Conservation (phyloP, 92 coral and sea anemone genomes). For the Phenganax stokvisi region DNA sequence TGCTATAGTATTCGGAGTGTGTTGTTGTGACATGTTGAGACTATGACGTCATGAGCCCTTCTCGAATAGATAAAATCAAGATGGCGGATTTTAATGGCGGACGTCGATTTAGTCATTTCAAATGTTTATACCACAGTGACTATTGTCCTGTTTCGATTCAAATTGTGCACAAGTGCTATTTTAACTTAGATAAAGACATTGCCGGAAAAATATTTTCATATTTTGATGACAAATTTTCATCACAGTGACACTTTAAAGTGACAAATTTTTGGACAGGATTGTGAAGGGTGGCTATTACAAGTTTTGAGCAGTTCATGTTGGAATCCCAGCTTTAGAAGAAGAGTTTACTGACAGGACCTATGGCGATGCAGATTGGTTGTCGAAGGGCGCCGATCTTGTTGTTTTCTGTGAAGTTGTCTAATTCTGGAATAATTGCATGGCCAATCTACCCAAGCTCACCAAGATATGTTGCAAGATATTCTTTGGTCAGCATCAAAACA, state of each 20-base stretch:
- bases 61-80: too few species aligned
- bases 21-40: too few species aligned
- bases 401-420: constrained; percentile 38
- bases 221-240: too few species aligned
- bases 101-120: too few species aligned
- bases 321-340: constrained; percentile 8
- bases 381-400: constrained; percentile 38
- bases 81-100: too few species aligned
- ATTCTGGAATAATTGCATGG: constrained; percentile 41
- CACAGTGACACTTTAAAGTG: neutral
- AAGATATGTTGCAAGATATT: constrained; percentile 27
- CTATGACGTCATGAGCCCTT: too few species aligned
- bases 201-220: too few species aligned
- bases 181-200: too few species aligned
- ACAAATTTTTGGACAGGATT: constrained; percentile 40
- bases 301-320: constrained; percentile 14
- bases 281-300: constrained; percentile 29
- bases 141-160: too few species aligned
- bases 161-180: too few species aligned
- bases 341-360: constrained; percentile 32
- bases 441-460: constrained; percentile 23
- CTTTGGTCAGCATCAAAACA: constrained; percentile 33
- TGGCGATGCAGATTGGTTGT: constrained; percentile 33
- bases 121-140: too few species aligned
- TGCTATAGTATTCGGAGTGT: too few species aligned